Conservation (phyloP, 2,888 invertebrate species). For the Rapana venosa region DNA sequence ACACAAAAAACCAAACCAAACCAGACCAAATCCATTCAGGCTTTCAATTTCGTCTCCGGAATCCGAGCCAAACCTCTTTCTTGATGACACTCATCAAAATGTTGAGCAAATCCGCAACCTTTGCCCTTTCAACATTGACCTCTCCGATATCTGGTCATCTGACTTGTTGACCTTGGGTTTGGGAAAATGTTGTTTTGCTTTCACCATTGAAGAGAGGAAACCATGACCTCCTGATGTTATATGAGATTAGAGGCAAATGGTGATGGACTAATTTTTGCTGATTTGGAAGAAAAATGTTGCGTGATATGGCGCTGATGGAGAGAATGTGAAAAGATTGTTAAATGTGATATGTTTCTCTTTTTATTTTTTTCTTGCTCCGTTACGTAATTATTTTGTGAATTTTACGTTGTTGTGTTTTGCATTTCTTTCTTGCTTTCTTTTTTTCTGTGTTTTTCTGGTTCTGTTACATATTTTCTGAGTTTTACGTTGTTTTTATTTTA, state of each 20-base stretch:
- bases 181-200: background rate
- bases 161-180: background rate
- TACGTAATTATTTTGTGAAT: too few species aligned
- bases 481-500: background rate
- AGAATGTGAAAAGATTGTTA: too few species aligned
- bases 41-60: background rate
- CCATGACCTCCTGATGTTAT: background rate
- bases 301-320: too few species aligned
- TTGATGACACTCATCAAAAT: background rate
- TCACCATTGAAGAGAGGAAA: too few species aligned
- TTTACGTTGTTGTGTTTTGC: too few species aligned
- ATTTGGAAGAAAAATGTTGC: background rate
- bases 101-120: background rate
- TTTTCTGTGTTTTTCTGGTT: too few species aligned
- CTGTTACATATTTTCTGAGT: too few species aligned
- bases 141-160: background rate
- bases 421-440: too few species aligned
- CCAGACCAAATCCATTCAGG: background rate
- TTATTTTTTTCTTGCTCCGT: too few species aligned
- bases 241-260: background rate
- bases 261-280: background rate
- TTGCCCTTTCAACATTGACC: background rate
- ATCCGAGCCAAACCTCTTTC: background rate
- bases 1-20: background rate
- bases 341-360: too few species aligned